Percentiles rank a stretch among this genome's conserved stretches.
Evolutionary conservation across 2,113 vertebrate species (phyloP).

Genomic region (Aptenodytes forsteri): DNA sequence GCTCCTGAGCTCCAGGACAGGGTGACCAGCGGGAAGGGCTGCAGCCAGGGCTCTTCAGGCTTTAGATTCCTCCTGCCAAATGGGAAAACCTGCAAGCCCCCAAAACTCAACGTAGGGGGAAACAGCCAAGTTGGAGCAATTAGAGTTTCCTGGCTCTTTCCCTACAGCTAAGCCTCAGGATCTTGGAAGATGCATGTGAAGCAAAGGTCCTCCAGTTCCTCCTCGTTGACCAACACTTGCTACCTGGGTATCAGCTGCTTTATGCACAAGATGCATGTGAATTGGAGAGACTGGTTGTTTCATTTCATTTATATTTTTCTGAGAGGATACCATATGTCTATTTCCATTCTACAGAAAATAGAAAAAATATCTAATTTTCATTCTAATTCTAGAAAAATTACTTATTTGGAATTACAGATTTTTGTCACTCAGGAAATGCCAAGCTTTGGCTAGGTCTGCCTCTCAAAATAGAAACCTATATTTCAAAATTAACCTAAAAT

Average conservation of each 20-base stretch:
- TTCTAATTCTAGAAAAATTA: neutral
- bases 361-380: neutral
- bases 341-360: neutral
- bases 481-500: neutral
- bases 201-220: neutral
- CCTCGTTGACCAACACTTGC: neutral
- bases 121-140: neutral
- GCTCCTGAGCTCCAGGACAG: neutral
- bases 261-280: neutral
- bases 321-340: neutral
- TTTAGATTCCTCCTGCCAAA: neutral
- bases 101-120: fast-evolving
- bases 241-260: neutral
- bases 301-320: neutral
- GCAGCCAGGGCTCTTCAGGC: too few species aligned
- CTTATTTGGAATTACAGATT: neutral
- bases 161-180: neutral
- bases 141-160: neutral
- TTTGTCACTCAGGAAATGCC: neutral
- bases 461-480: fast-evolving
- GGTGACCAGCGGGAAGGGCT: neutral
- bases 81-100: neutral
- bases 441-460: neutral
- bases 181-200: neutral
- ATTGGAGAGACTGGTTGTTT: neutral